Conservation (phyloP, 1,140 invertebrate species). For the Vanessa tameamea region DNA sequence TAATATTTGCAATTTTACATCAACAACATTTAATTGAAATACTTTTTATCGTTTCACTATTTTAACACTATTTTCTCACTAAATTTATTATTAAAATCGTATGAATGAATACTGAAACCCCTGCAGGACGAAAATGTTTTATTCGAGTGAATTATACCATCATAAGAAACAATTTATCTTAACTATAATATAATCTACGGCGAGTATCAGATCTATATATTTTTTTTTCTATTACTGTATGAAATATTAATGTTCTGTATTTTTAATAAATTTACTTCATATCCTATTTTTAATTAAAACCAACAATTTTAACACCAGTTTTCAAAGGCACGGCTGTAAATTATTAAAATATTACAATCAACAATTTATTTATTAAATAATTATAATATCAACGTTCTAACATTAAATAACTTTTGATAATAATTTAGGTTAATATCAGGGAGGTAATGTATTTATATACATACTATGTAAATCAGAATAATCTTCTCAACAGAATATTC, state of each 20-base stretch:
- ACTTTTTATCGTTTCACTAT: background rate
- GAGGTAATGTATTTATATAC: background rate
- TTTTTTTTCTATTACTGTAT: slow-evolving; percentile 6
- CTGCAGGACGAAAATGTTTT: slow-evolving; percentile 1
- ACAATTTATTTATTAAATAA: background rate
- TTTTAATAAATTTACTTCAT: background rate
- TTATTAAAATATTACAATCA: slow-evolving; percentile 9
- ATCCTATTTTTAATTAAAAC: slow-evolving; percentile 21
- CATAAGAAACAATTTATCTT: background rate
- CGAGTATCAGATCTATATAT: background rate
- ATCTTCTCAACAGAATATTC: background rate
- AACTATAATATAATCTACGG: background rate
- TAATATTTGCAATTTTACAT: background rate
- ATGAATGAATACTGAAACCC: slow-evolving; percentile 4
- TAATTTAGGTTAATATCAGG: background rate
- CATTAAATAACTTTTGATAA: background rate
- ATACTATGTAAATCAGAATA: slow-evolving; percentile 14
- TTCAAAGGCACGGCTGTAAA: slow-evolving; percentile 28
- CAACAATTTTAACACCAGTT: slow-evolving; percentile 23
- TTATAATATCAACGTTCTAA: background rate
- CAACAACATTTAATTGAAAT: background rate
- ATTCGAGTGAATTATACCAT: background rate
- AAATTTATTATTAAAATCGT: background rate
- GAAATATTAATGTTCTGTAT: slow-evolving; percentile 20
- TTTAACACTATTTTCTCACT: background rate